Evolutionary conservation across 2,113 vertebrate genomes (phyloP).

Genomic region (Ifrita kowaldi): DNA sequence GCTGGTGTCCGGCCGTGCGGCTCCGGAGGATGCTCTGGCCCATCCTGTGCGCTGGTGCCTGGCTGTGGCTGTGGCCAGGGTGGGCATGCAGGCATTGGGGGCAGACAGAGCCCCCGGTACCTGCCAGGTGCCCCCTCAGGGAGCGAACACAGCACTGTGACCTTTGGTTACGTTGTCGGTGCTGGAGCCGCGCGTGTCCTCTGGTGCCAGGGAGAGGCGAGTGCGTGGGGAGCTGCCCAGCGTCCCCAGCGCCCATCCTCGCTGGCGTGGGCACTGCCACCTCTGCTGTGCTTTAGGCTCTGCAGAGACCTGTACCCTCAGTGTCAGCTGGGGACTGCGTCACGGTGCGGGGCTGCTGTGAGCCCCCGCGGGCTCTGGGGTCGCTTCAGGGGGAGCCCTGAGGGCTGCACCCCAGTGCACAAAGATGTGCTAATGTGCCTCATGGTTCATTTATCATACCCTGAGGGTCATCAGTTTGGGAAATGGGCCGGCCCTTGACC

Average conservation of each 20-base stretch:
- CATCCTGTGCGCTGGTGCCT: rapidly evolving
- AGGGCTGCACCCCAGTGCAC: rapidly evolving
- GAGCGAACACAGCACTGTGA: rapidly evolving
- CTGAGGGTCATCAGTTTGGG: background rate
- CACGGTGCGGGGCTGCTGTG: rapidly evolving
- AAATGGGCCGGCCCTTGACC: background rate
- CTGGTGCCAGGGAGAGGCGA: rapidly evolving
- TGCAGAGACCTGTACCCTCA: rapidly evolving
- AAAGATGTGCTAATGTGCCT: background rate
- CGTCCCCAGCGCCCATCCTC: rapidly evolving
- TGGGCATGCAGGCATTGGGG: rapidly evolving
- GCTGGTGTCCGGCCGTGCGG: rapidly evolving
- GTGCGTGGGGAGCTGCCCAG: background rate
- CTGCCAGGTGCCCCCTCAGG: background rate
- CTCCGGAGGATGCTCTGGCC: background rate
- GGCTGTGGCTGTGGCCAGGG: background rate
- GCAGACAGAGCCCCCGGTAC: background rate
- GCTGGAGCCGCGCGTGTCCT: rapidly evolving
- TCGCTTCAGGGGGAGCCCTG: background rate
- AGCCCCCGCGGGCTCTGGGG: rapidly evolving
- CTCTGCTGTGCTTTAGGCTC: background rate
- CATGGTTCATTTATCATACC: background rate
- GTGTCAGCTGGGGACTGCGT: rapidly evolving
- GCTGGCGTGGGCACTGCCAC: rapidly evolving
- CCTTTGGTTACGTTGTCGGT: rapidly evolving